Conservation (phyloP, 2,113 vertebrate genomes). For the human (Homo sapiens) region GRCh38 chr18:78397501-78398000, state of each 20-base stretch:
- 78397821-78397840: not conserved
- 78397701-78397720: not conserved
- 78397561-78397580: not conserved
- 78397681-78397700: not conserved
- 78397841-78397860: not conserved
- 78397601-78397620: not conserved
- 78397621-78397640: not conserved
- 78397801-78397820: not conserved
- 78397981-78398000: too few species aligned
- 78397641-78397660: not conserved
- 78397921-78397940: not conserved
- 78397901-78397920: too few species aligned
- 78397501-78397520: not conserved
- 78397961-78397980: too few species aligned
- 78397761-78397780: not conserved
- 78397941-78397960: accelerated
- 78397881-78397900: not conserved
- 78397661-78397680: not conserved
- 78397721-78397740: not conserved
- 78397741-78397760: not conserved
- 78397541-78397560: not conserved
- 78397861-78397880: not conserved
- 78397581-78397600: not conserved
- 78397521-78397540: accelerated
- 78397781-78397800: not conserved